Base-by-base conservation (phyloP, 2,113 vertebrate genomes). In the Lophotis ruficrista region DNA sequence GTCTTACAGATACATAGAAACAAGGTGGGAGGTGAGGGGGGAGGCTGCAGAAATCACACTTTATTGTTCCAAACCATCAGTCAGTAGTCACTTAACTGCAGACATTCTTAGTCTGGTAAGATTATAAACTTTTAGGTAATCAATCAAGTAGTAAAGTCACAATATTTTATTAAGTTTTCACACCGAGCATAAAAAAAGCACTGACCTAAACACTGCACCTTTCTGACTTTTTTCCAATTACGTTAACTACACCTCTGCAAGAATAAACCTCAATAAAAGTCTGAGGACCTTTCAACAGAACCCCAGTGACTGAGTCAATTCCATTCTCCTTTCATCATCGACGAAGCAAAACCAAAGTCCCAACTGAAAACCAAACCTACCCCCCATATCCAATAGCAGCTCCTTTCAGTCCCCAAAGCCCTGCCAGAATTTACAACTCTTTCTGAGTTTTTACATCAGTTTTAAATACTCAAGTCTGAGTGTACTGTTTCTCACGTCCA, bases 401-500 rank as follows among this genome's bases (percentile, higher is more conserved):
- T 5, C n/a, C 1, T 3, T 31, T 41, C 27, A 50, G 27, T 20
- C 18, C 62, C 12, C n/a, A 84, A 80, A 54, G 14, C 17, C 24
- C 33, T 57, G 48, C 7, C 7, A 70, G 64, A 76, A 90, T 64
- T 64, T 19, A 56, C 12, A 93, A 2, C 27, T 66, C 35, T 43
- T 68, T 43, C 25, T 25, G 24, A 64, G 6, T 25, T 69, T 69
- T 77, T n/a, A 50, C 11, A 28, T 20, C 62, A 73, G 11, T 77
- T 37, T 70, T 43, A 77, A 73, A 70, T 19, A 79, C 47, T 69
- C 54, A 60, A 73, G 25, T 19, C 28, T 30, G 50, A 70, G 22
- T 3, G 12, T 41, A 47, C 1, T 28, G 19, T 35, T 88, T 24
- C 33, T 77, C 51, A 45, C 0, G 0, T 17, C 31, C 37, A 57